Evolutionary conservation across 2,797 vertebrate species (phyloP).

Genomic region (Spheniscus humboldti): DNA sequence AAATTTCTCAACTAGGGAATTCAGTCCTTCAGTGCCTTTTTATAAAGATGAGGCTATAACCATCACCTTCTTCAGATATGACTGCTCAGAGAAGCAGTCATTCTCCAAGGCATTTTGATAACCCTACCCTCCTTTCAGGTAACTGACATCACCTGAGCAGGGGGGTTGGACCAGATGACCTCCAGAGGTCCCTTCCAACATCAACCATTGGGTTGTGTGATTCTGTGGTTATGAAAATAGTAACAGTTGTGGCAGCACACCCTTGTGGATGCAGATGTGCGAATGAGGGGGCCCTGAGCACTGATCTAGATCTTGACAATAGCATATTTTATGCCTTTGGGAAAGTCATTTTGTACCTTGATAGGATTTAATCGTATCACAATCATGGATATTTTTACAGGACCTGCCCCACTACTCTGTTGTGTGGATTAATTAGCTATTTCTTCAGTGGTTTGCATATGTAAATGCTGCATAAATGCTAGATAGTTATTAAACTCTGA

Average conservation of each 20-base stretch:
- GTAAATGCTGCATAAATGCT: slow-evolving; percentile 17
- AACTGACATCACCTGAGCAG: not conserved
- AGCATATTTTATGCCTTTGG: not conserved
- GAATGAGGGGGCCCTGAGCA: rapidly evolving
- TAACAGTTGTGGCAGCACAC: not conserved
- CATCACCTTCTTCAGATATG: not conserved
- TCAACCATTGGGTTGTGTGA: not conserved
- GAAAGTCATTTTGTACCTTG: not conserved
- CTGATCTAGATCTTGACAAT: not conserved
- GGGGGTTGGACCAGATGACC: not conserved
- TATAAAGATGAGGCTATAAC: not conserved
- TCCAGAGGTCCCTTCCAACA: not conserved
- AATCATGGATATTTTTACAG: not conserved
- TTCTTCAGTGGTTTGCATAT: not conserved
- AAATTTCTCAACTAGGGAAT: not conserved
- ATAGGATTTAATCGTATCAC: not conserved
- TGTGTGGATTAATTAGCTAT: not conserved
- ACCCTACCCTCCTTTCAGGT: not conserved
- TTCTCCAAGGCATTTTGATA: not conserved
- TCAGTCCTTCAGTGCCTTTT: not conserved
- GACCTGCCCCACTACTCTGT: not conserved
- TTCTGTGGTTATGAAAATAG: not conserved
- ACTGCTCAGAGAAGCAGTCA: not conserved
- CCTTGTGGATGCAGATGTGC: not conserved
- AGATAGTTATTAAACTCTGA: not conserved